Conservation (phyloP, 2,113 vertebrate genomes). For the Nannospalax galili region DNA sequence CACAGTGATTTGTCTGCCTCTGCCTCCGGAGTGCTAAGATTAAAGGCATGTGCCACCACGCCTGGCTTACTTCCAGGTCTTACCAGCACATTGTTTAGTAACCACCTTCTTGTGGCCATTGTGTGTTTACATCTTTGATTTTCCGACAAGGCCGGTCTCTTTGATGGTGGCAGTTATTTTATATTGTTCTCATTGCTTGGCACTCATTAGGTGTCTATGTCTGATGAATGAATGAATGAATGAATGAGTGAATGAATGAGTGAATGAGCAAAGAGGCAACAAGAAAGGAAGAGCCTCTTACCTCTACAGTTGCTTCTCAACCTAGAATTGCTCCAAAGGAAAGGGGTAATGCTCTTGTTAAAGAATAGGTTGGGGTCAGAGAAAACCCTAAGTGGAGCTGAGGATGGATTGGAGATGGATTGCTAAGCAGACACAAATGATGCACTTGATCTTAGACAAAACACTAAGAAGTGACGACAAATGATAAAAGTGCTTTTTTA, state of each 20-base stretch:
- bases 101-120: not conserved
- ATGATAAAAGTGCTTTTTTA: not conserved
- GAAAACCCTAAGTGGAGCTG: not conserved
- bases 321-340: not conserved
- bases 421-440: not conserved
- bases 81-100: not conserved
- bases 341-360: not conserved
- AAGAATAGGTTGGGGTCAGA: not conserved
- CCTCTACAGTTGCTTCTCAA: conserved; percentile 8
- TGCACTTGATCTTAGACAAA: not conserved
- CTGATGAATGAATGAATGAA: not conserved
- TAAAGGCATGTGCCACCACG: too few species aligned
- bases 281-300: not conserved
- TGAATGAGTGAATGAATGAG: not conserved
- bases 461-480: not conserved
- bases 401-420: not conserved
- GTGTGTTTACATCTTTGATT: conserved; percentile 3
- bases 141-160: not conserved
- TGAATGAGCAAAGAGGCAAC: not conserved
- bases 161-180: conserved; percentile 22
- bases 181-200: not conserved
- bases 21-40: too few species aligned
- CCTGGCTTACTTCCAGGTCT: not conserved
- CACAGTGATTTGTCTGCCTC: too few species aligned
- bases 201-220: not conserved